Evolutionary conservation across 2,888 invertebrate genomes (phyloP), one percentile per base, ranked within the genome.

Genomic region (Tipula unca): DNA sequence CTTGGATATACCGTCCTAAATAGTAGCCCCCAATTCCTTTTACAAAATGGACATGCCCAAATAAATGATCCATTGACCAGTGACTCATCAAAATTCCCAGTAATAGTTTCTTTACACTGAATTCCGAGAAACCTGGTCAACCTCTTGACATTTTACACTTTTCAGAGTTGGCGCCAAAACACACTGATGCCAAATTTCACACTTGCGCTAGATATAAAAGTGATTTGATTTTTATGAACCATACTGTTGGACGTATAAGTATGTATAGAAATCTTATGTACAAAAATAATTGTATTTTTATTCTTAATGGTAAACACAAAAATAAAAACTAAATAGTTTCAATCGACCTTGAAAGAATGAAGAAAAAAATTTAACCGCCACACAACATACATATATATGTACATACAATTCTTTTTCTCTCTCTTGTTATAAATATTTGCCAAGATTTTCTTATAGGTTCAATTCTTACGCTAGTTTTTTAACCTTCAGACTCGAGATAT

Each of bases 401-500:
- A n/a, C n/a, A 69, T 0, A 14, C 25, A 10, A 69, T 25, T 69
- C 69, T 20, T 10, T 48, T 4, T 48, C 48, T n/a, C 36, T 42
- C 42, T 0, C 25, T 69, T 69, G 69, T 69, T 69, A 17, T 48
- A 20, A n/a, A 69, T 25, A 69, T 69, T 69, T 69, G 69, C 69
- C 13, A 69, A 25, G 20, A 4, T 17, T 48, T 17, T 48, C 48
- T 69, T 69, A 13, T 39, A 48, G 69, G 20, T 13, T 69, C 25
- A 69, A 10, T 69, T 69, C 69, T 69, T 69, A 69, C 25, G 25
- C 1, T 69, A 32, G 3, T 10, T 48, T 48, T 48, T 69, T 69
- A 69, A 69, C 69, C 69, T 69, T 69, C 69, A 69, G 69, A 69
- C 69, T 69, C 25, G 69, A 69, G 69, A 69, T 69, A 69, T 69